These are phyloP conservation scores for Paraescarpia echinospica DNA, from an alignment of 1,140 invertebrate genomes.

Conservation along the genomic window DNA sequence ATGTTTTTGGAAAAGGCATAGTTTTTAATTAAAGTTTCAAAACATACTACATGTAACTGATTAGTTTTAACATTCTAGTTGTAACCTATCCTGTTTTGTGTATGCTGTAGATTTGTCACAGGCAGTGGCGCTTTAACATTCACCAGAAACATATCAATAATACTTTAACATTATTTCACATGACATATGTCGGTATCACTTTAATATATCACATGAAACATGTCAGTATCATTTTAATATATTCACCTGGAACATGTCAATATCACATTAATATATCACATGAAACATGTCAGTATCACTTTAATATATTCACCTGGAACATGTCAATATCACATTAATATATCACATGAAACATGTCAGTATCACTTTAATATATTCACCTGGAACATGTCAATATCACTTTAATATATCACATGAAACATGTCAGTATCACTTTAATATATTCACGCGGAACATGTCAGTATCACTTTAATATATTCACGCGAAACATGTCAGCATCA, in stretches of 20 bases:
- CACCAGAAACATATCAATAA: not conserved
- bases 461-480: not conserved
- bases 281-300: not conserved
- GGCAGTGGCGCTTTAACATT: too few relatives aligned
- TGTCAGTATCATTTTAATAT: not conserved
- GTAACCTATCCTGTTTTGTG: too few relatives aligned
- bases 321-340: not conserved
- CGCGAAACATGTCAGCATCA: not conserved
- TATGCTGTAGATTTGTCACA: too few relatives aligned
- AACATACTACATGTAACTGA: too few relatives aligned
- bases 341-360: not conserved
- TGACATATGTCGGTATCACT: not conserved
- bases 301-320: not conserved
- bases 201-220: not conserved
- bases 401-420: not conserved
- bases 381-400: not conserved
- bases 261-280: not conserved
- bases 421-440: not conserved
- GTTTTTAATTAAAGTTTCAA: too few relatives aligned
- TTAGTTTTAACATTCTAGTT: too few relatives aligned
- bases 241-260: not conserved
- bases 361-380: not conserved
- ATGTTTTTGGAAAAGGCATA: too few relatives aligned
- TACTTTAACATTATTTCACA: not conserved
- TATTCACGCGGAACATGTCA: not conserved